A percentile compares a stretch with the other conserved stretches of the same genome.
Conservation (phyloP, 2,888 invertebrate species). For the Eupithecia vulgata region DNA sequence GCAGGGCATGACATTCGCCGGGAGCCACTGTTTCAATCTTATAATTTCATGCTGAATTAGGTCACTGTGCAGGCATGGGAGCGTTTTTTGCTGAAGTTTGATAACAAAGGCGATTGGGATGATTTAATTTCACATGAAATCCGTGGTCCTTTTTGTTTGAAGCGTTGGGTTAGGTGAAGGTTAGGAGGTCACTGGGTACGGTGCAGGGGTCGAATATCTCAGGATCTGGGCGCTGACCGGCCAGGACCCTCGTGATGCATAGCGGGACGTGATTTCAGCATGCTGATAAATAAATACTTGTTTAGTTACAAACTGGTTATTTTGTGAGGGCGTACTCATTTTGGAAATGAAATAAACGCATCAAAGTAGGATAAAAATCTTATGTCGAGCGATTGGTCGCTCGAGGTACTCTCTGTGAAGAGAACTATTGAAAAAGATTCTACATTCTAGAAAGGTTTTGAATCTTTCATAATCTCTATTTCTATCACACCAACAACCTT, state of each 20-base stretch:
- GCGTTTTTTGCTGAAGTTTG: slow-evolving; percentile 51
- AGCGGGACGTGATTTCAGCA: slow-evolving; percentile 50
- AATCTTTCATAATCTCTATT: not conserved
- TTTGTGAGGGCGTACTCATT: not conserved
- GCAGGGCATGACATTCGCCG: slow-evolving; percentile 76
- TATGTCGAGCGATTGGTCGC: not conserved
- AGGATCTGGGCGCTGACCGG: slow-evolving; percentile 65
- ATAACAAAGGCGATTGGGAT: slow-evolving; percentile 46
- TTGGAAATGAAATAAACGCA: not conserved
- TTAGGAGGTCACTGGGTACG: slow-evolving; percentile 61
- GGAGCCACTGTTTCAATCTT: slow-evolving; percentile 81
- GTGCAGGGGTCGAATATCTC: slow-evolving; percentile 53
- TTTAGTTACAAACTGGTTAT: not conserved
- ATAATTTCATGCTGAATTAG: slow-evolving; percentile 81
- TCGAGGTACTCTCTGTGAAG: not conserved
- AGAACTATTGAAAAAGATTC: not conserved
- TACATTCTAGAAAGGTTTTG: not conserved
- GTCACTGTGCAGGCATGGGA: slow-evolving; percentile 53
- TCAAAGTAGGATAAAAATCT: not conserved
- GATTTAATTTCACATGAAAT: slow-evolving; percentile 46
- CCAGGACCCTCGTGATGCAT: slow-evolving; percentile 64
- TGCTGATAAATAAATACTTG: slow-evolving; percentile 52
- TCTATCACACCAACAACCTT: not conserved
- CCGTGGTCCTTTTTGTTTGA: slow-evolving; percentile 46
- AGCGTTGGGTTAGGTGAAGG: slow-evolving; percentile 47